These are phyloP conservation scores for Limnephilus rhombicus DNA, from an alignment of 2,888 invertebrate species.

Conservation along the genomic window DNA sequence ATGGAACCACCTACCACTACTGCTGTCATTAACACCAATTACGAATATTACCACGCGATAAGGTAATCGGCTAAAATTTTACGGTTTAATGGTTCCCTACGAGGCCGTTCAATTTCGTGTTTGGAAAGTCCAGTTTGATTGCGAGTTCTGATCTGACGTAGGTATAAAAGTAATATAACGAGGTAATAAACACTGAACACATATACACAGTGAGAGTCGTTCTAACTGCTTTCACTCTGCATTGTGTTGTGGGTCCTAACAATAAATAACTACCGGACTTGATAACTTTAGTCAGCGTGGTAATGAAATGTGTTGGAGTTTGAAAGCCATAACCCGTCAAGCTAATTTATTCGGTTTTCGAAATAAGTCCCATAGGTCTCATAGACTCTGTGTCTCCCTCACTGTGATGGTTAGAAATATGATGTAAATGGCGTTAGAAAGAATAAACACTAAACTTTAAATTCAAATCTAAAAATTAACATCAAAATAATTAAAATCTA, in stretches of 20 bases:
- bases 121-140: background rate
- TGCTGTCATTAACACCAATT: background rate
- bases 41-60: background rate
- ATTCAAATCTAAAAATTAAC: too few species aligned
- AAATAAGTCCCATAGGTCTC: too few species aligned
- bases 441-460: too few species aligned
- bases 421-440: too few species aligned
- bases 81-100: background rate
- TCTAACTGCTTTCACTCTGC: background rate
- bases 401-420: too few species aligned
- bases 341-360: too few species aligned
- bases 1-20: background rate
- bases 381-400: too few species aligned
- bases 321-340: too few species aligned
- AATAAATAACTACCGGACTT: background rate
- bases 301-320: too few species aligned
- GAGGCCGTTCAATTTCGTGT: background rate
- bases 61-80: background rate
- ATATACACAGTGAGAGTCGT: background rate
- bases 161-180: background rate
- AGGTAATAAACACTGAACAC: background rate
- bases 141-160: background rate
- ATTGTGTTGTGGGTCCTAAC: background rate
- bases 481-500: too few species aligned
- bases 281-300: background rate